Percentiles rank a stretch among this genome's conserved stretches.
phyloP scores from a whole-genome alignment of 2,888 invertebrate species.

The Galerucella calmariensis region DNA sequence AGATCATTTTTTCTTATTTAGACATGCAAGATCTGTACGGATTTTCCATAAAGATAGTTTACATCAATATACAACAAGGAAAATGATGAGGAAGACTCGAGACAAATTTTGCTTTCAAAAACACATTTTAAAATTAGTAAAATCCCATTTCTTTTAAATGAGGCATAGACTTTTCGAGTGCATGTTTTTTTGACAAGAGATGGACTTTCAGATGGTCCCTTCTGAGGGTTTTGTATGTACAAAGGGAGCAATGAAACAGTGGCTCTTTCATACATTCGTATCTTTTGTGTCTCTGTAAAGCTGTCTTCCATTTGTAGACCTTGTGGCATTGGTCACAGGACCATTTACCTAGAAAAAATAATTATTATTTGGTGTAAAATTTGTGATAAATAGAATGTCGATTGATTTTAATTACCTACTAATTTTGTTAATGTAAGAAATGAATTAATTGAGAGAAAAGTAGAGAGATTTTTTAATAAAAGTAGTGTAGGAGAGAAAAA shows the following conservation, averaged over 20 bases:
- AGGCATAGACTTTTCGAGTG: conserved; percentile 9
- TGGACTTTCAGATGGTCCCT: conserved; percentile 34
- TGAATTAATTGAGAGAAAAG: no score
- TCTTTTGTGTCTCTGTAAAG: conserved; percentile 35
- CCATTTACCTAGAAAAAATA: conserved; percentile 18
- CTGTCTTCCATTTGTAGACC: conserved; percentile 36
- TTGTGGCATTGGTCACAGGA: conserved; percentile 41
- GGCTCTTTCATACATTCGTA: conserved; percentile 50
- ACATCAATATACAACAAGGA: no score
- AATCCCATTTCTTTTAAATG: conserved; percentile 10
- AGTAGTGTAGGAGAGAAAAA: no score
- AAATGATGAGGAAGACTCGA: no score
- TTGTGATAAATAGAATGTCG: neutral
- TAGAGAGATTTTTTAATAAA: no score
- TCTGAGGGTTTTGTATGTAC: conserved; percentile 37
- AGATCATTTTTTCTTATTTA: no score
- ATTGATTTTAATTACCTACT: no score
- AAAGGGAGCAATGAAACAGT: conserved; percentile 42
- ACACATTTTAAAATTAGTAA: neutral
- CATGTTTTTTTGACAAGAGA: conserved; percentile 24
- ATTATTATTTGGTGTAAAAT: neutral
- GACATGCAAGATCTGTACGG: no score
- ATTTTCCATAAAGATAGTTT: no score
- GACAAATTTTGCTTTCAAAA: no score
- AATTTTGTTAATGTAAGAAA: no score